A percentile compares a stretch with the other conserved stretches of the same genome.
phyloP scores from a whole-genome alignment of 2,888 invertebrate genomes.

The Synanthedon andrenaeformis region DNA sequence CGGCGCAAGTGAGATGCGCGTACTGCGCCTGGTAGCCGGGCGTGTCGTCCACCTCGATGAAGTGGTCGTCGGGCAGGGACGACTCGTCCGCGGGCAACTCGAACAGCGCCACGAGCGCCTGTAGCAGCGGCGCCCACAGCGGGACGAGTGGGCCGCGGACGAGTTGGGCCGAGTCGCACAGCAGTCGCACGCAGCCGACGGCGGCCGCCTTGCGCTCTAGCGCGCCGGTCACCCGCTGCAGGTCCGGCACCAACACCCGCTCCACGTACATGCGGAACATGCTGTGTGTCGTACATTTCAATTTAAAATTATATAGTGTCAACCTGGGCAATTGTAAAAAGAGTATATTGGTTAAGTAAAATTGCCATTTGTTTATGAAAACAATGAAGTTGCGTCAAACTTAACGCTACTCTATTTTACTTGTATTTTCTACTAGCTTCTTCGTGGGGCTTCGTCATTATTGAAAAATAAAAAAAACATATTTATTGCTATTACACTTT shows the following conservation, averaged over 20 bases:
- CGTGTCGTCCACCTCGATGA: constrained; percentile 87
- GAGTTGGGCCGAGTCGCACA: constrained; percentile 81
- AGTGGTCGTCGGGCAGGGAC: constrained; percentile 85
- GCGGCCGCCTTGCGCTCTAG: constrained; percentile 92
- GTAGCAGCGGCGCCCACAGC: constrained; percentile 71
- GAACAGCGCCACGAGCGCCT: constrained; percentile 86
- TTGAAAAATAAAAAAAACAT: too few species aligned
- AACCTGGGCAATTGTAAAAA: too few species aligned
- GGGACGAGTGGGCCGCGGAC: constrained; percentile 67
- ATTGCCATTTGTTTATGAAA: neutral
- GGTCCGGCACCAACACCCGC: constrained; percentile 85
- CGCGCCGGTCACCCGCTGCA: constrained; percentile 86
- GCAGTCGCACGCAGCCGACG: constrained; percentile 86
- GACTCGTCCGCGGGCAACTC: constrained; percentile 89
- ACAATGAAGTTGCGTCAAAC: too few species aligned
- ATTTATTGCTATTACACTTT: too few species aligned
- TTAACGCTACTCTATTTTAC: too few species aligned
- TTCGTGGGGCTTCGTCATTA: too few species aligned
- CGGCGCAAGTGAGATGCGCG: constrained; percentile 89
- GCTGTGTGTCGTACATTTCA: constrained; percentile 42
- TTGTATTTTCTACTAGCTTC: too few species aligned
- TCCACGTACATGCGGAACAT: constrained; percentile 98
- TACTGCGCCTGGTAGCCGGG: constrained; percentile 90
- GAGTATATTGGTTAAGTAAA: constrained; percentile 1
- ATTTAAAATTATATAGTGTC: neutral